These are phyloP conservation scores for Poeciliopsis paucimaculata DNA, from an alignment of 2,797 vertebrate species.

Conservation along the genomic window DNA sequence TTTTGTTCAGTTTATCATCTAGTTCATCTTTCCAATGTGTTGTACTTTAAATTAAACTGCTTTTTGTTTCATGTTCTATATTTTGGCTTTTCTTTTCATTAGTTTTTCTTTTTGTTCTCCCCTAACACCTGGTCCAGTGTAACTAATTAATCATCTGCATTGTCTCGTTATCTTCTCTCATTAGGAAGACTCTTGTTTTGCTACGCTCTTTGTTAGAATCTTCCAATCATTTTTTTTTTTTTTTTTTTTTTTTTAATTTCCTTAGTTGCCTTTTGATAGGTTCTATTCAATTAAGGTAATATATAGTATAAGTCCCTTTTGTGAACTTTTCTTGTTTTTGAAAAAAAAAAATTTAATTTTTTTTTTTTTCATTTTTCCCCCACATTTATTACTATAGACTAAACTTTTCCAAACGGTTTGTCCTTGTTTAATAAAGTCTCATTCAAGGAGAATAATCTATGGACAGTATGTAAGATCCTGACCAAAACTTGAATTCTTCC, in stretches of 20 bases:
- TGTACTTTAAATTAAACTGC: neutral
- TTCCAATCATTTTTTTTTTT: neutral
- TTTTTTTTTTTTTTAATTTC: neutral
- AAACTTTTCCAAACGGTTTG: neutral
- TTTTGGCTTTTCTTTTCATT: neutral
- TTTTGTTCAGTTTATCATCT: neutral
- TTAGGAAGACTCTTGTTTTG: neutral
- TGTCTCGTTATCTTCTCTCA: neutral
- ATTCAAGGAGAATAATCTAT: neutral
- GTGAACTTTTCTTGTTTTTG: neutral
- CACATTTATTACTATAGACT: neutral
- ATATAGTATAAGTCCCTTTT: neutral
- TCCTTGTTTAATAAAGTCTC: neutral
- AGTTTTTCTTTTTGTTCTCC: slow-evolving; percentile 1
- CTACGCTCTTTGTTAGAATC: neutral
- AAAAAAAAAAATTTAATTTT: no score
- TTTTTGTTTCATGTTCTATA: neutral
- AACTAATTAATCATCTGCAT: neutral
- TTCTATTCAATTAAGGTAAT: neutral
- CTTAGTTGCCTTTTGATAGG: neutral
- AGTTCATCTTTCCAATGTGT: neutral
- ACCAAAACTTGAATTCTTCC: neutral
- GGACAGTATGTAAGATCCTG: neutral
- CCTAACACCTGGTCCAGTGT: neutral
- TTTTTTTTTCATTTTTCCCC: neutral